Base-by-base conservation (phyloP, 2,888 invertebrate species). In the Drosophila parthenogenetica region DNA sequence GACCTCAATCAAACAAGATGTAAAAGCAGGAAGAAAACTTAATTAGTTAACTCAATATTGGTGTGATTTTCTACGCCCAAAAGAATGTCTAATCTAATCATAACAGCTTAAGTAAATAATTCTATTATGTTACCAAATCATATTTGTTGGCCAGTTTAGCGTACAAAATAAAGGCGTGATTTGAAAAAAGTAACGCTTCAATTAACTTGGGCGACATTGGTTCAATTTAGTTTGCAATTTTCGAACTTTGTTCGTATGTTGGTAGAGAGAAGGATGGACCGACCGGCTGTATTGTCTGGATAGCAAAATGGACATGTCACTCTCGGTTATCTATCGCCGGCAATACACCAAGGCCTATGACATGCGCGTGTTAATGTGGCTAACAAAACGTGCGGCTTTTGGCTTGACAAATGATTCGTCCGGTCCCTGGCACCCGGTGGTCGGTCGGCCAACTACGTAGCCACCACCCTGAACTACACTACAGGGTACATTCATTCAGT, bases 401-500 rank as follows among this genome's bases (percentile, higher is more conserved):
- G 54, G 42, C 43, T 43, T 55, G 54, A 55, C 54, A 55, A 55
- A 55, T 55, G 43, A 10, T 54, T 17, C 32, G 54, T 55, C 32
- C 54, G 29, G 54, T 54, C 32, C 43, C 43, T 32, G 43, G 32
- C 29, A 54, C 32, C 43, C 54, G 54, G 43, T 54, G 54, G 54
- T 54, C 53, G 53, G 40, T 54, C 29, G 42, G 43, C n/a, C 54
- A 43, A 43, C 54, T 32, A 55, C 32, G 43, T 32, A 54, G 53
- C 53, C 40, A 54, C 53, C 53, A 53, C 53, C 42, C 53, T 8
- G 53, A 25, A 25, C 53, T 16, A 14, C 42, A 19, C 45, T 13
- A 48, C 55, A 62, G 54, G 43, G 54, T 46, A 54, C 25, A 53
- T 39, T 37, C 25, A 45, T 25, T 45, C 29, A 29, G 16, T 29